These are phyloP conservation scores for Ammodytes dubius DNA, from an alignment of 2,113 vertebrate species.

Conservation along the genomic window DNA sequence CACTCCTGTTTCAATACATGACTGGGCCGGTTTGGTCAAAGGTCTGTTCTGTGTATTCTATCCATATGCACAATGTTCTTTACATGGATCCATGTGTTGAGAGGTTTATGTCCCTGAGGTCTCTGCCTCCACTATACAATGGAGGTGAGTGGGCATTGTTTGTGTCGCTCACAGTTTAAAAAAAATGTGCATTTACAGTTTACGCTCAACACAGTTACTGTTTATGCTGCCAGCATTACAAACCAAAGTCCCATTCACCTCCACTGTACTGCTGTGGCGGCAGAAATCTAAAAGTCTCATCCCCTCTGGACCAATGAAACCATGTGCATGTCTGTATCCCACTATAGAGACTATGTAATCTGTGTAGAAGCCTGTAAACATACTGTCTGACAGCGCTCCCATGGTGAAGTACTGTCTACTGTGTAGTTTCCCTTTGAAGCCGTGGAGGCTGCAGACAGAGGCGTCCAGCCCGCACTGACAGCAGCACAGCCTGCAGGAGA, in stretches of 20 bases:
- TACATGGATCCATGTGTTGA: neutral
- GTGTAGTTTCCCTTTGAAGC: constrained; percentile 89
- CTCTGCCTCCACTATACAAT: neutral
- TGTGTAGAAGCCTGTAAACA: neutral
- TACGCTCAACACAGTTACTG: neutral
- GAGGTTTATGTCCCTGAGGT: neutral
- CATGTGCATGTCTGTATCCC: neutral
- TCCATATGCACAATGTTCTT: neutral
- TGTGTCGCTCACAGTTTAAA: neutral
- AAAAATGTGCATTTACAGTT: neutral
- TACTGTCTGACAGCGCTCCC: neutral
- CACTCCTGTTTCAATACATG: neutral
- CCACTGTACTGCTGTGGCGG: no score
- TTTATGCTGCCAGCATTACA: neutral
- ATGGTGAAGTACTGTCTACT: neutral
- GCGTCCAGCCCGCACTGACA: constrained; percentile 80
- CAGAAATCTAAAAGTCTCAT: neutral
- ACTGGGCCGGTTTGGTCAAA: neutral
- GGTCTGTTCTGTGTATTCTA: neutral
- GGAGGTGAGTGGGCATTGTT: neutral
- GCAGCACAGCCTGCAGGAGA: constrained; percentile 83
- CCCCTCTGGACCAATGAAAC: neutral
- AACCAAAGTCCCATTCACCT: neutral
- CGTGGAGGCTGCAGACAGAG: constrained; percentile 71
- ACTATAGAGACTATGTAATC: neutral